These are phyloP conservation scores for Hermodice carunculata DNA, from an alignment of 2,888 invertebrate genomes.

Conservation along the genomic window DNA sequence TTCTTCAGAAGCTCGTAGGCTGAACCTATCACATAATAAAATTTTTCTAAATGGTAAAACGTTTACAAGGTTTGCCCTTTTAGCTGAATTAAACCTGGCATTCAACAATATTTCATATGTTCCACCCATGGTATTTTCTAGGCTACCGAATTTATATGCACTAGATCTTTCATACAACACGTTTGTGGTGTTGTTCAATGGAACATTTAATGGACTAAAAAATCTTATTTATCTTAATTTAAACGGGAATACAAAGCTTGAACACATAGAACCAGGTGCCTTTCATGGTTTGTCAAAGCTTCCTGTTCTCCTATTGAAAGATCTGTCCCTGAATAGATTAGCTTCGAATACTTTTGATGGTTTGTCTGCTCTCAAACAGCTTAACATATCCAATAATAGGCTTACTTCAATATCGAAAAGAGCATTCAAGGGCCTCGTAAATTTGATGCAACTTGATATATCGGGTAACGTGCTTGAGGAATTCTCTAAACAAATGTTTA, in stretches of 20 bases:
- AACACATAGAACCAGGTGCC: background rate
- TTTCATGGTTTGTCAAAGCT: background rate
- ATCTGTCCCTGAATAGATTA: too few relatives aligned
- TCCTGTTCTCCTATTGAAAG: too few relatives aligned
- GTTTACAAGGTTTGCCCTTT: background rate
- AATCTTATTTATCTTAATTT: background rate
- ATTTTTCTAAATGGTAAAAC: background rate
- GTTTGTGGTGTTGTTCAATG: background rate
- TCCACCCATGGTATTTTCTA: background rate
- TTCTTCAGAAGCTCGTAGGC: background rate
- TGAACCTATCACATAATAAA: background rate
- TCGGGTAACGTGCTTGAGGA: background rate
- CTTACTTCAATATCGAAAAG: background rate
- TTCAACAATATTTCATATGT: background rate
- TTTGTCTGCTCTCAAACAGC: too few relatives aligned
- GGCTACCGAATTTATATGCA: background rate
- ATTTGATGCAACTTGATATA: background rate
- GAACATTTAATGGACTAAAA: background rate
- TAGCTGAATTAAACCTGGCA: background rate
- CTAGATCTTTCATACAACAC: slow-evolving; percentile 2
- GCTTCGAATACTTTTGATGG: too few relatives aligned
- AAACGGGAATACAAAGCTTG: background rate
- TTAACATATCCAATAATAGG: background rate
- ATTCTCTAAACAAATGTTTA: background rate
- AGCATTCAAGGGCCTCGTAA: background rate